A percentile compares a stretch with the other conserved stretches of the same genome.
Evolutionary conservation across 2,113 vertebrate genomes (phyloP).

Genomic region (Myrmecophaga tridactyla): DNA sequence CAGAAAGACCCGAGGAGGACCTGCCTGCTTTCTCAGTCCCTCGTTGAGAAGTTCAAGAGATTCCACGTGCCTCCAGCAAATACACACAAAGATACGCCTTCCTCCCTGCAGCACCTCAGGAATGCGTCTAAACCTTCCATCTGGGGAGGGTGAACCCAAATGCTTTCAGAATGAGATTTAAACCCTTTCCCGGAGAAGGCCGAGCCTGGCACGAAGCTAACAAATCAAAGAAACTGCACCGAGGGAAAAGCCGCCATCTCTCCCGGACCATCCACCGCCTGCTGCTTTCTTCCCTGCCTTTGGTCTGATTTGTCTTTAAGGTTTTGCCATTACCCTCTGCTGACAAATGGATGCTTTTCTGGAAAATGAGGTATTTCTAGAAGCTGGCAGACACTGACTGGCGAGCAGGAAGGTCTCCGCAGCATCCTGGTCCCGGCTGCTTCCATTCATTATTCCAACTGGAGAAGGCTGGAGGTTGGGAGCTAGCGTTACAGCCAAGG

Average conservation of each 20-base stretch:
- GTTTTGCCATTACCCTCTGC: slow-evolving; percentile 74
- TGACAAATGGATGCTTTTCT: slow-evolving; percentile 77
- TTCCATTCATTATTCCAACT: slow-evolving; percentile 56
- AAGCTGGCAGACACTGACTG: slow-evolving; percentile 48
- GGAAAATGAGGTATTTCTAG: slow-evolving; percentile 69
- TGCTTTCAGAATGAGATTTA: slow-evolving; percentile 31
- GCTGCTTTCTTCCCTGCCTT: not conserved
- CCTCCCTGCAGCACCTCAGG: not conserved
- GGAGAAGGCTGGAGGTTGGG: slow-evolving; percentile 69
- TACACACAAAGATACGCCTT: not conserved
- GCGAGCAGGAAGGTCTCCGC: slow-evolving; percentile 6
- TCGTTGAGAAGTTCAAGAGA: not conserved
- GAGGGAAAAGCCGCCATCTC: not conserved
- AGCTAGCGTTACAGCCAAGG: slow-evolving; percentile 63
- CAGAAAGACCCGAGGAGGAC: not conserved
- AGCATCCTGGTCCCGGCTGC: slow-evolving; percentile 27
- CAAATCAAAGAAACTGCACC: not conserved
- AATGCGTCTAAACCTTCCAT: not conserved
- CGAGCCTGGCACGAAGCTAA: not conserved
- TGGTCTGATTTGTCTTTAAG: slow-evolving; percentile 25
- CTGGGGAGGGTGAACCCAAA: not conserved
- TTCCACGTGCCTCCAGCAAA: rapidly evolving
- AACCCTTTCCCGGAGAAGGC: slow-evolving; percentile 34
- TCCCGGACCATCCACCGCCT: not conserved
- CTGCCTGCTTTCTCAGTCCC: not conserved